Evolutionary conservation across 2,888 invertebrate genomes (phyloP).

Genomic region (Drosophila macrospina): DNA sequence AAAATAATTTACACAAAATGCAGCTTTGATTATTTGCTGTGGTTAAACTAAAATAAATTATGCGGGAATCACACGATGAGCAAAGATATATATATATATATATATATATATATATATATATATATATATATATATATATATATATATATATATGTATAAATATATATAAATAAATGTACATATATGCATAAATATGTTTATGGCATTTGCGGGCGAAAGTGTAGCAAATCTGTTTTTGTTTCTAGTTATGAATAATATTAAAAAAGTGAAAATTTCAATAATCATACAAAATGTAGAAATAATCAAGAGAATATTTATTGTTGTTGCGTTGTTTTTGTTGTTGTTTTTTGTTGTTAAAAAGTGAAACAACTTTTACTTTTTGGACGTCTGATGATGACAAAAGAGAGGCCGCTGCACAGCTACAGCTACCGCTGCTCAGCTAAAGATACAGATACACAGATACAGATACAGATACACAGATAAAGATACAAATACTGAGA

Average conservation of each 20-base stretch:
- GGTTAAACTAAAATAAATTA: constrained; percentile 40
- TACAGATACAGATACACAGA: constrained; percentile 20
- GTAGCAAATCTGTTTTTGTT: constrained; percentile 42
- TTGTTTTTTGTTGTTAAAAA: constrained; percentile 42
- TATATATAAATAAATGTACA: constrained; percentile 7
- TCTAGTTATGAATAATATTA: constrained; percentile 48
- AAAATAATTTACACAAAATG: constrained; percentile 51
- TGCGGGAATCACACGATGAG: constrained; percentile 39
- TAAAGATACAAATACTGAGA: constrained; percentile 20
- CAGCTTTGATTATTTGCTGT: constrained; percentile 16
- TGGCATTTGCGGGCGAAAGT: constrained; percentile 49
- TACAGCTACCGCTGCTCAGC: constrained; percentile 24
- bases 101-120: neutral
- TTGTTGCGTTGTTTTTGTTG: constrained; percentile 31
- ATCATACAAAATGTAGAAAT: constrained; percentile 32
- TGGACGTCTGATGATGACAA: constrained; percentile 41
- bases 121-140: constrained; percentile 2
- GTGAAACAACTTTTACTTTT: constrained; percentile 79
- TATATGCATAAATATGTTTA: constrained; percentile 14
- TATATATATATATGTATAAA: neutral
- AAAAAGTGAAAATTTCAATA: constrained; percentile 65
- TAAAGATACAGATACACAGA: constrained; percentile 28
- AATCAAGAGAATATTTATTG: constrained; percentile 63
- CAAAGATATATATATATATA: neutral
- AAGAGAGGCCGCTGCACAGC: constrained; percentile 22